Base-by-base conservation (phyloP, 1,140 invertebrate genomes). In the Limonius californicus region DNA sequence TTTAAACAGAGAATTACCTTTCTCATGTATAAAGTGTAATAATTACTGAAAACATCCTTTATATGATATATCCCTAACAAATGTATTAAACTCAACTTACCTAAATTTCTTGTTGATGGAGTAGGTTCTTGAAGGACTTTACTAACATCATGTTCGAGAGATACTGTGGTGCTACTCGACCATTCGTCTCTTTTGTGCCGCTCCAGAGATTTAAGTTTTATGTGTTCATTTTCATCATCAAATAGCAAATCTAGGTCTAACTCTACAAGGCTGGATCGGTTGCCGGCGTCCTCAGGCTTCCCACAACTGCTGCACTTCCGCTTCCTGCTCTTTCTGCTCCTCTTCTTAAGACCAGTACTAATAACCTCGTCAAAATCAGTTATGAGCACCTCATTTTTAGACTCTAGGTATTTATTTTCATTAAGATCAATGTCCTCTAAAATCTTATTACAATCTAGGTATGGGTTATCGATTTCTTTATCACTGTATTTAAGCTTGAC, bases 131-230 rank as follows among this genome's bases (percentile, higher is more conserved):
- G 75, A 1, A 76, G 64, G 7, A 76, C 72, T 69, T 76, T 77
- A 57, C 72, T 76, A 1, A 76, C 74, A 60, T 84, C 82, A 54
- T 83, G 82, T 59, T 83, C 82, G 35, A 83, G 72, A 47, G 81
- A 83, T 1, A 82, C 70, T 0, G 81, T 79, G n/a, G 81, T 81
- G 47, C 79, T 80, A 65, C 79, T 82, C 1, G 78, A 80, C 53
- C 53, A 55, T 2, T 55, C 53, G 15, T 55, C 27, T 12, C 45
- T 7, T 21, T 50, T 50, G n/a, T 50, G 45, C 12, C 14, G 9
- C n/a, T 50, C 45, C n/a, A 50, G 11, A 2, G 53, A 55, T 55
- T 19, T 23, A 2, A 19, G 68, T 21, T 61, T 62, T 15, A 70
- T 55, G 23, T 65, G 62, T 23, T 70, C 68, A n/a, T 69, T 70